A percentile compares a stretch with the other conserved stretches of the same genome.
phyloP scores from a whole-genome alignment of 1,140 invertebrate genomes.

The Cotesia vestalis region DNA sequence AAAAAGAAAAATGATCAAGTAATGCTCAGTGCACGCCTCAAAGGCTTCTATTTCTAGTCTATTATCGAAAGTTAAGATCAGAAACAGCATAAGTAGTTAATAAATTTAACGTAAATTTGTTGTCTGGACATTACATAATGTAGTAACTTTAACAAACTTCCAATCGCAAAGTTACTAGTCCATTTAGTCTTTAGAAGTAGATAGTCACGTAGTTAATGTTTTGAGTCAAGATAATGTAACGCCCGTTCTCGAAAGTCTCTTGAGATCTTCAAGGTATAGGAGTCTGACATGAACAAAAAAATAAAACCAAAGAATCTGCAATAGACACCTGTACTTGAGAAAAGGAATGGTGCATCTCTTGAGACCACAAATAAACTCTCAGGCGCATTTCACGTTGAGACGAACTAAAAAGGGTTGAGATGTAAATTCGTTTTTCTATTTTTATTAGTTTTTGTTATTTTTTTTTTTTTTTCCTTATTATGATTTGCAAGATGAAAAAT shows the following conservation, averaged over 20 bases:
- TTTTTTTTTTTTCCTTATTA: conserved; percentile 1
- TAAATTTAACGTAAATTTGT: too few species aligned
- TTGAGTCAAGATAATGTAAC: conserved; percentile 1
- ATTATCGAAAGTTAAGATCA: too few species aligned
- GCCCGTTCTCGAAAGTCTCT: conserved; percentile 13
- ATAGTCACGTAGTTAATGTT: conserved; percentile 27
- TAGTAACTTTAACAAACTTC: not conserved
- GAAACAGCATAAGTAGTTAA: too few species aligned
- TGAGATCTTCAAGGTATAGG: conserved; percentile 8
- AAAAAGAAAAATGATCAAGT: too few species aligned
- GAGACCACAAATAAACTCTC: conserved; percentile 20
- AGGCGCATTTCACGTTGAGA: not conserved
- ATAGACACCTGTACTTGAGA: not conserved
- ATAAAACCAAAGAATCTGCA: conserved; percentile 9
- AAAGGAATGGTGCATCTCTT: conserved; percentile 24
- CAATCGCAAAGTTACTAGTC: not conserved
- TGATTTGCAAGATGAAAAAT: too few species aligned
- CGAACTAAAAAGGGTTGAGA: not conserved
- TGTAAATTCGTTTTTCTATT: not conserved
- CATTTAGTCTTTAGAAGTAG: conserved; percentile 7
- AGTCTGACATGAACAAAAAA: not conserved
- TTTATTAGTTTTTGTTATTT: conserved; percentile 1
- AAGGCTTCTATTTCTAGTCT: too few species aligned
- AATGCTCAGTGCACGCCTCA: too few species aligned
- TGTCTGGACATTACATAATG: too few species aligned